Evolutionary conservation across 2,113 vertebrate species (phyloP).

Genomic region (Heterochromis multidens): DNA sequence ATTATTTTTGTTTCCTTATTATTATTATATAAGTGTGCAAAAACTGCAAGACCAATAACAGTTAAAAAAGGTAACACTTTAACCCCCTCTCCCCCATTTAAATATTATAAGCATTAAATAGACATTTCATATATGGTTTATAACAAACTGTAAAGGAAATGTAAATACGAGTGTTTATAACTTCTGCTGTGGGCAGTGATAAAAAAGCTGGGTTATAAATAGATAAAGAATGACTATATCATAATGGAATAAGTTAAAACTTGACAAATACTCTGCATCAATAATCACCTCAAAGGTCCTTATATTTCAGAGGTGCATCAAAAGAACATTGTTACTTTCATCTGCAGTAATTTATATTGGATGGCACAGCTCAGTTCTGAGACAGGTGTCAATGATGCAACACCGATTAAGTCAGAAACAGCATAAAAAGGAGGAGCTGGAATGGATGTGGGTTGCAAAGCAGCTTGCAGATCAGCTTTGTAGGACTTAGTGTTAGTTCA

Average conservation of each 20-base stretch:
- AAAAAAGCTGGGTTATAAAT: neutral
- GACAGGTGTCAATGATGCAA: neutral
- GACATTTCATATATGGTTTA: neutral
- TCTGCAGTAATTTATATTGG: neutral
- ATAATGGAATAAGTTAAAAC: neutral
- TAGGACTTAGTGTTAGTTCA: too few relatives aligned
- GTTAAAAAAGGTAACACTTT: slow-evolving; percentile 7
- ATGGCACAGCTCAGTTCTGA: neutral
- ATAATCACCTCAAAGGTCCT: neutral
- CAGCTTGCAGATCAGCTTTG: too few relatives aligned
- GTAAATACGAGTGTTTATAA: neutral
- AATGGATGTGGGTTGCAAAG: neutral
- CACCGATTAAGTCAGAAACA: neutral
- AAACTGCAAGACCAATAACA: slow-evolving; percentile 34
- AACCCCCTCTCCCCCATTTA: neutral
- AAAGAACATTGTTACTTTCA: neutral
- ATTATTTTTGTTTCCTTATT: slow-evolving; percentile 28
- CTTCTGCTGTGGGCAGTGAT: neutral
- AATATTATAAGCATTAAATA: neutral
- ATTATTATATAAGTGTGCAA: slow-evolving; percentile 61
- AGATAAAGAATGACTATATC: neutral
- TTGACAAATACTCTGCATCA: neutral
- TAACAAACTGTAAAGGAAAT: neutral
- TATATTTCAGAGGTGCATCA: neutral
- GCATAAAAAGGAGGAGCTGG: neutral